Conservation (phyloP, 2,797 vertebrate genomes). For the Gymnopithys bicolor region DNA sequence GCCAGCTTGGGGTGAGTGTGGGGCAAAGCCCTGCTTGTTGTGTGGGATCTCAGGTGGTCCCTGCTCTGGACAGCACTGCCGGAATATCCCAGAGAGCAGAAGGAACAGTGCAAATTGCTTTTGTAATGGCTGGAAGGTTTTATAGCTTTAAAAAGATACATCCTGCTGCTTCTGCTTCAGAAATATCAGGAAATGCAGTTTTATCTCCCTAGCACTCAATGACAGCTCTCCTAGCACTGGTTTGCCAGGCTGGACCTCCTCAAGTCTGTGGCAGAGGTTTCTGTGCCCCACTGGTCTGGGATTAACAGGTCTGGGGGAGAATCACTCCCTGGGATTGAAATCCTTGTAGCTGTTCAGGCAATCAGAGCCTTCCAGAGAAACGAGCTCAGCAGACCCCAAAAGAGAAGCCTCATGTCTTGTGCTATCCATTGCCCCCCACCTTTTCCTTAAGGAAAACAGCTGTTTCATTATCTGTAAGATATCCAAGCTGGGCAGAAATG, state of each 20-base stretch:
- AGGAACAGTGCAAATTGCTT: not conserved
- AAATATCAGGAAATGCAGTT: not conserved
- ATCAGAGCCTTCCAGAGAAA: not conserved
- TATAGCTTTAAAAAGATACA: not conserved
- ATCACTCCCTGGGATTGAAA: not conserved
- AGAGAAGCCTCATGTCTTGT: not conserved
- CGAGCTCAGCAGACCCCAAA: not conserved
- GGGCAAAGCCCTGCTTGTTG: not conserved
- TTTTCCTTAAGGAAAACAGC: not conserved
- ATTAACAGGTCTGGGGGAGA: not conserved
- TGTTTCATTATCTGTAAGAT: not conserved
- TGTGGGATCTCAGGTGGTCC: fast-evolving
- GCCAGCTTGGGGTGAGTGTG: not conserved
- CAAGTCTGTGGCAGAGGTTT: not conserved
- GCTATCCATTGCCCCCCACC: no score
- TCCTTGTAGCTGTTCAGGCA: not conserved
- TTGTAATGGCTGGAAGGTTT: not conserved
- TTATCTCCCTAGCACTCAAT: not conserved
- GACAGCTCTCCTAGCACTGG: not conserved
- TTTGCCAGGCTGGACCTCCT: not conserved
- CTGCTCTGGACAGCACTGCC: fast-evolving
- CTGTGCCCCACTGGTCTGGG: not conserved
- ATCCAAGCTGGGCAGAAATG: not conserved
- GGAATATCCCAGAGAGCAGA: fast-evolving
- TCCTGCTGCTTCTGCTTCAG: not conserved